These are phyloP conservation scores for Hybos culiciformis DNA, from an alignment of 2,888 invertebrate genomes.

Conservation along the genomic window DNA sequence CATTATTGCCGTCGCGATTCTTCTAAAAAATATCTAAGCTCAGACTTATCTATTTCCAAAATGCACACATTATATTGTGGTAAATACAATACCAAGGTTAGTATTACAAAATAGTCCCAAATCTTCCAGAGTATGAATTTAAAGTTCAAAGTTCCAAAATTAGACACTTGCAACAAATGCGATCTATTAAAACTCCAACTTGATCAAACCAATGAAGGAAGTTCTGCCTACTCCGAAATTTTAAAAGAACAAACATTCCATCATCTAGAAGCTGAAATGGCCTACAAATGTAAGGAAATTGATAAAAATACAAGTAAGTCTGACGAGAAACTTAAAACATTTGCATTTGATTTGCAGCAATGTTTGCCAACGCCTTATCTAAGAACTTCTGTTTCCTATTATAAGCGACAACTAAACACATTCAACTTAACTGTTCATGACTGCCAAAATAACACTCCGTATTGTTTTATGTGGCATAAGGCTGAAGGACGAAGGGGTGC, in stretches of 20 bases:
- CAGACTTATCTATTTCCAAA: constrained; percentile 11
- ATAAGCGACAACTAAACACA: constrained; percentile 14
- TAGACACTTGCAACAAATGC: constrained; percentile 14
- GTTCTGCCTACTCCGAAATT: background rate
- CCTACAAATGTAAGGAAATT: constrained; percentile 10
- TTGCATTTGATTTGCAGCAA: constrained; percentile 14
- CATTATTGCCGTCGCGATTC: constrained; percentile 12
- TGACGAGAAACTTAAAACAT: constrained; percentile 9
- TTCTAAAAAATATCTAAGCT: constrained; percentile 9
- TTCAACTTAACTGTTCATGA: constrained; percentile 15
- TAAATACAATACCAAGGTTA: constrained; percentile 6
- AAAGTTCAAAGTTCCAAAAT: constrained; percentile 13
- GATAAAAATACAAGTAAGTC: constrained; percentile 10
- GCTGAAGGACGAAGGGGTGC: constrained; percentile 13
- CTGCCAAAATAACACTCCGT: constrained; percentile 10
- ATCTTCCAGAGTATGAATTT: constrained; percentile 11
- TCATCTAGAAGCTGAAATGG: constrained; percentile 12
- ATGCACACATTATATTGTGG: constrained; percentile 10
- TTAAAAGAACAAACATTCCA: constrained; percentile 9
- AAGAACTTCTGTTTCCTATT: constrained; percentile 11
- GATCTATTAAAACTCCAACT: constrained; percentile 13
- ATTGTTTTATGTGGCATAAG: constrained; percentile 16
- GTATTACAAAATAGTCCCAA: constrained; percentile 13
- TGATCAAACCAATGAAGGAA: constrained; percentile 5
- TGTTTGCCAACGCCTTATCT: constrained; percentile 13